Percentiles rank a stretch among this genome's conserved stretches.
Conservation (phyloP, 2,888 invertebrate species). For the Drosophila recens region DNA sequence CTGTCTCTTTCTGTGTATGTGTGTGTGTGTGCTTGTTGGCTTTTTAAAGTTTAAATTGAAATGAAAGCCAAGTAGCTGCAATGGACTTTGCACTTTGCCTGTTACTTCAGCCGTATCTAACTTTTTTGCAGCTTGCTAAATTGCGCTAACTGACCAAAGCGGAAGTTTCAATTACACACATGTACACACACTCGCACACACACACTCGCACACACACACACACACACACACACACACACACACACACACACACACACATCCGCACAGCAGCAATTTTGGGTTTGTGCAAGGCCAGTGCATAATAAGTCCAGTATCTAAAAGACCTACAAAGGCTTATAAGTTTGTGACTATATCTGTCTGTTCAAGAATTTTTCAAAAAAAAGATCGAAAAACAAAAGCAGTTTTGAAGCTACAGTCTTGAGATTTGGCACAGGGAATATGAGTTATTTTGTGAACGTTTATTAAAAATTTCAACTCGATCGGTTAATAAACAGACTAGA, state of each 20-base stretch:
- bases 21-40: slow-evolving; percentile 20
- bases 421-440: no score
- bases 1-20: slow-evolving; percentile 9
- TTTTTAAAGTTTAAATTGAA: slow-evolving; percentile 76
- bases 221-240: slow-evolving; percentile 46
- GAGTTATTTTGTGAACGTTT: no score
- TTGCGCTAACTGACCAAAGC: slow-evolving; percentile 81
- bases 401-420: no score
- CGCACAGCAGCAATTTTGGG: not conserved
- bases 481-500: no score
- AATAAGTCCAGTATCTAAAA: not conserved
- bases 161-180: slow-evolving; percentile 77
- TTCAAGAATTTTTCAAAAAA: no score
- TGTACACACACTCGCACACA: slow-evolving; percentile 32
- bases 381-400: no score
- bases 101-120: slow-evolving; percentile 78
- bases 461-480: no score
- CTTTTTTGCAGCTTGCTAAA: slow-evolving; percentile 80
- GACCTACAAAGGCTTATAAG: not conserved
- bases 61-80: slow-evolving; percentile 79
- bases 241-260: slow-evolving; percentile 5
- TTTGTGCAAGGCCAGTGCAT: slow-evolving; percentile 41
- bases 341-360: not conserved
- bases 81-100: slow-evolving; percentile 78
- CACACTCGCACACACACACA: slow-evolving; percentile 12